Conservation (phyloP, 1,140 invertebrate genomes). For the Plutomurus gul region DNA sequence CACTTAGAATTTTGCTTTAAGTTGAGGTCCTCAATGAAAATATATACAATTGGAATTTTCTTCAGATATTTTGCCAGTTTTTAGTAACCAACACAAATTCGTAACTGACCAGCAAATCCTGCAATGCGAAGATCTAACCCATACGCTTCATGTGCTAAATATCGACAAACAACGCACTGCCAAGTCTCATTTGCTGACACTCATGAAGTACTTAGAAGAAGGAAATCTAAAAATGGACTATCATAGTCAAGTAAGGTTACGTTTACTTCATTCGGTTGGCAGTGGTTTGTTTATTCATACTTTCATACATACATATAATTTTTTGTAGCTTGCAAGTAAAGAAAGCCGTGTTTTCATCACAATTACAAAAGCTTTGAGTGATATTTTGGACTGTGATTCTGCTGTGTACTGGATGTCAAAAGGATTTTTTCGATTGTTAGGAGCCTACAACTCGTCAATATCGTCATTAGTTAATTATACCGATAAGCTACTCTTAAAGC, state of each 20-base stretch:
- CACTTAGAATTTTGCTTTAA: slow-evolving; percentile 31
- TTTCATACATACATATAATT: background rate
- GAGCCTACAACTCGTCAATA: slow-evolving; percentile 54
- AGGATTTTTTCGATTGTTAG: slow-evolving; percentile 64
- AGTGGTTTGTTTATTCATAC: too few relatives aligned
- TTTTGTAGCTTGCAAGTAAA: slow-evolving; percentile 18
- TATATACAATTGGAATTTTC: slow-evolving; percentile 39
- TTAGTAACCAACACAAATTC: slow-evolving; percentile 73
- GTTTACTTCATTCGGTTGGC: too few relatives aligned
- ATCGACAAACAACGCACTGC: slow-evolving; percentile 63
- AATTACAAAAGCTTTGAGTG: slow-evolving; percentile 56
- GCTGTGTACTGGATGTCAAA: slow-evolving; percentile 79
- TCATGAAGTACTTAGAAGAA: slow-evolving; percentile 76
- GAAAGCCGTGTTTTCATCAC: slow-evolving; percentile 36
- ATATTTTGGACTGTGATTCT: slow-evolving; percentile 71
- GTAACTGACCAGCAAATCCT: slow-evolving; percentile 71
- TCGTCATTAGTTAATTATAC: slow-evolving; percentile 67
- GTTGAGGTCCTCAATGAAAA: slow-evolving; percentile 5
- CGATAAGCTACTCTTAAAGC: slow-evolving; percentile 69
- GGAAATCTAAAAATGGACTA: slow-evolving; percentile 67
- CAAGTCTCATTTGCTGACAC: slow-evolving; percentile 67
- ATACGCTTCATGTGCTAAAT: slow-evolving; percentile 70
- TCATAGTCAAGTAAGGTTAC: slow-evolving; percentile 58
- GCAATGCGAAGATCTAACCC: slow-evolving; percentile 75
- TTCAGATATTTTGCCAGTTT: slow-evolving; percentile 72